Conservation (phyloP, 2,888 invertebrate species). For the Hermodice carunculata region DNA sequence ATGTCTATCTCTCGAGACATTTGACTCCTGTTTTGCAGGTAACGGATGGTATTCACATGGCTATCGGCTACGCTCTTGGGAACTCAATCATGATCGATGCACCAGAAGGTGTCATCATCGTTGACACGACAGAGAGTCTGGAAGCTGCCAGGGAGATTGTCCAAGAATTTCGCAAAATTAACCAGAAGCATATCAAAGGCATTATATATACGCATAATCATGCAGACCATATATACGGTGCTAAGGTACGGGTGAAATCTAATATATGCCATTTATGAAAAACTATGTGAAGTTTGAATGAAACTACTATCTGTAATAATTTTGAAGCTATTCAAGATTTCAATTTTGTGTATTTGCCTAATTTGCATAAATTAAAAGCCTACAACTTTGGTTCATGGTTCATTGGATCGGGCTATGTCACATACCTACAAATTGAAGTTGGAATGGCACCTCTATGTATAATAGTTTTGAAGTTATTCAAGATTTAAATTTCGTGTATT, state of each 20-base stretch:
- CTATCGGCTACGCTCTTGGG: constrained; percentile 57
- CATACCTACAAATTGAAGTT: too few relatives aligned
- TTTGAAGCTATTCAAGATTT: too few relatives aligned
- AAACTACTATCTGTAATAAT: too few relatives aligned
- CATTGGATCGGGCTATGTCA: too few relatives aligned
- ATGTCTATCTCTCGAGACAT: neutral
- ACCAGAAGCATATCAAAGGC: constrained; percentile 52
- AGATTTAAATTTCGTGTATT: too few relatives aligned
- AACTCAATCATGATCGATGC: constrained; percentile 59
- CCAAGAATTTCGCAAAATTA: constrained; percentile 51
- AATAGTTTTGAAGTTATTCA: too few relatives aligned
- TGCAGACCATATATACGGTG: constrained; percentile 57
- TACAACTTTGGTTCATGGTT: too few relatives aligned
- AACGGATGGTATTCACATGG: constrained; percentile 53
- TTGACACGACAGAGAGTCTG: constrained; percentile 59
- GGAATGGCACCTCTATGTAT: too few relatives aligned
- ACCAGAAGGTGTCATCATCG: constrained; percentile 51
- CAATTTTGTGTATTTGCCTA: too few relatives aligned
- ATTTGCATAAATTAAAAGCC: too few relatives aligned
- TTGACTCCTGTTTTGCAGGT: constrained; percentile 44
- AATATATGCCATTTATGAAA: too few relatives aligned
- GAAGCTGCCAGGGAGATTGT: constrained; percentile 46
- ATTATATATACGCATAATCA: constrained; percentile 63
- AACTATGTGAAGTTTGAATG: too few relatives aligned
- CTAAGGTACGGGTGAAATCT: constrained; percentile 44